Conservation (phyloP, 2,888 invertebrate genomes). For the Tillus elongatus region DNA sequence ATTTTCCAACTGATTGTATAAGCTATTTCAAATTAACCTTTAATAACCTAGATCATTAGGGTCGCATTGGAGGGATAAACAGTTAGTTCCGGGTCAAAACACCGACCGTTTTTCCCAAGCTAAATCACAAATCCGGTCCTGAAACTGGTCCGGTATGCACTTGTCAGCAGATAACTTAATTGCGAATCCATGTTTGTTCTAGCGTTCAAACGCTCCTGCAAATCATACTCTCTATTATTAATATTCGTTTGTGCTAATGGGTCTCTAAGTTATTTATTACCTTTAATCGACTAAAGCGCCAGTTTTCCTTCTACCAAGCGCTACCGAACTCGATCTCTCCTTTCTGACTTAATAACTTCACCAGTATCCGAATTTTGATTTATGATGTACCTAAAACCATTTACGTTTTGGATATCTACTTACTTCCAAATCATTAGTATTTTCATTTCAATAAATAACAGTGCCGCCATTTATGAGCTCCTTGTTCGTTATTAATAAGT, state of each 20-base stretch:
- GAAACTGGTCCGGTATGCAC: no score
- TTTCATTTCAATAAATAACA: background rate
- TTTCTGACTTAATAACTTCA: constrained; percentile 8
- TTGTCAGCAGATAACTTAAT: constrained; percentile 1
- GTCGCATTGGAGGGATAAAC: no score
- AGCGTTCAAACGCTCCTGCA: background rate
- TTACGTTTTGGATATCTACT: background rate
- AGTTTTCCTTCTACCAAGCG: background rate
- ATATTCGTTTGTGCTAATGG: constrained; percentile 27
- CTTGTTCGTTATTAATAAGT: no score
- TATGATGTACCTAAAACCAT: background rate
- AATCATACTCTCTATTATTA: constrained; percentile 18
- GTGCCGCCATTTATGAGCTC: no score
- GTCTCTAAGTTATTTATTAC: constrained; percentile 26
- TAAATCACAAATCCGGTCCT: no score
- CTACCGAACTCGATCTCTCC: no score
- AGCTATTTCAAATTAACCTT: no score
- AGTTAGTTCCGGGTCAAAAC: no score
- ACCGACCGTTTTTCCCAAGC: no score
- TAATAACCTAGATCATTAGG: no score
- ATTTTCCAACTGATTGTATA: no score
- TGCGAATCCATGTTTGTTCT: constrained; percentile 11
- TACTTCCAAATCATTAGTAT: constrained; percentile 2
- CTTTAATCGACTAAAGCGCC: constrained; percentile 1
- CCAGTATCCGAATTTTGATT: constrained; percentile 2